These are phyloP conservation scores for Premnoplex brunnescens DNA, from an alignment of 2,797 vertebrate genomes.

Conservation along the genomic window DNA sequence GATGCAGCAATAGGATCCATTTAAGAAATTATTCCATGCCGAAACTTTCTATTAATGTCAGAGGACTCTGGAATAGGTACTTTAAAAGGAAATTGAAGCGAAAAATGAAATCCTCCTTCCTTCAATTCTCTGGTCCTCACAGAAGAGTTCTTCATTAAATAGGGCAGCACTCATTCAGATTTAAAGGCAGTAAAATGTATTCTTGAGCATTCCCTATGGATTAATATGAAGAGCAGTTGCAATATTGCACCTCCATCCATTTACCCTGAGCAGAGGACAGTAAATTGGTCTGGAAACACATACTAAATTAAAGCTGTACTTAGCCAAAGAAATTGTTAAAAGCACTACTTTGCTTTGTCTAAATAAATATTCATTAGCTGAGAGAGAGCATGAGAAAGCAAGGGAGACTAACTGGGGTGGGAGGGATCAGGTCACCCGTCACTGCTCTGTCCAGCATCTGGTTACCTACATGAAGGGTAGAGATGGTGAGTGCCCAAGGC, in stretches of 20 bases:
- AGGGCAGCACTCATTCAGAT: background rate
- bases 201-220: background rate
- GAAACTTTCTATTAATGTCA: background rate
- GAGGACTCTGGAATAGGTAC: background rate
- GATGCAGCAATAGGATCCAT: background rate
- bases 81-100: background rate
- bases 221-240: background rate
- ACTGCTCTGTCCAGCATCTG: accelerated
- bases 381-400: background rate
- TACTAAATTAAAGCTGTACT: background rate
- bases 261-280: background rate
- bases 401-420: background rate
- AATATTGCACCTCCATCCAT: background rate
- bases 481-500: accelerated
- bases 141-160: background rate
- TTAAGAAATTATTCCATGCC: background rate
- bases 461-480: background rate
- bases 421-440: background rate
- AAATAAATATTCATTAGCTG: background rate
- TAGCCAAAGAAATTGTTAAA: background rate
- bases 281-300: background rate
- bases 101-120: background rate
- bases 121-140: background rate
- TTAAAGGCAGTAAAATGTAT: background rate
- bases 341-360: background rate